phyloP scores from a whole-genome alignment of 2,113 vertebrate species.

The Trogon melanurus region DNA sequence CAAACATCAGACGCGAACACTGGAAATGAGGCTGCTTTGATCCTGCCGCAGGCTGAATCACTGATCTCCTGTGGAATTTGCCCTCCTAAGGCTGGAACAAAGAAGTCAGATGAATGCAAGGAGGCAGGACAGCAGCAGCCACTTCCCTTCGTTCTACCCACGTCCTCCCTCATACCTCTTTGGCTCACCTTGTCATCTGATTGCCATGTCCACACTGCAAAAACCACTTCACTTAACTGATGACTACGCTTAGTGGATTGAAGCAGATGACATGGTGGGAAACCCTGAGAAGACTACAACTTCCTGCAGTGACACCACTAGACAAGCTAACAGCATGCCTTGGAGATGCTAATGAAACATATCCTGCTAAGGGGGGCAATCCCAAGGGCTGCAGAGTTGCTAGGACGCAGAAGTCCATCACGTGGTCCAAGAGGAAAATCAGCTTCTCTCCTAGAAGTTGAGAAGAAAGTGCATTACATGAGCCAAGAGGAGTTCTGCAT shows the following conservation, averaged over 20 bases:
- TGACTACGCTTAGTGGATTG: not conserved
- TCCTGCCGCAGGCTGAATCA: not conserved
- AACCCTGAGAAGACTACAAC: not conserved
- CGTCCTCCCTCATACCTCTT: fast-evolving
- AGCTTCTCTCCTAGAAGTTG: not conserved
- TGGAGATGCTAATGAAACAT: slow-evolving; percentile 1
- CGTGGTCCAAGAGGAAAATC: not conserved
- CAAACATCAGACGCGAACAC: not conserved
- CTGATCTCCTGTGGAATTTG: slow-evolving; percentile 53
- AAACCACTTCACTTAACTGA: not conserved
- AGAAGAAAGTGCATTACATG: not conserved
- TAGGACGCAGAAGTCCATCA: not conserved
- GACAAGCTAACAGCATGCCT: not conserved
- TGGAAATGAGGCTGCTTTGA: slow-evolving; percentile 42
- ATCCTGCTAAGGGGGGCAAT: not conserved
- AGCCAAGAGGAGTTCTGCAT: not conserved
- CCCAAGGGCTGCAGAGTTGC: not conserved
- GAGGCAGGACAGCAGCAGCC: not conserved
- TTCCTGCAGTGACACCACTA: not conserved
- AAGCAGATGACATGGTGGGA: not conserved
- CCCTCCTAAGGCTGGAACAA: slow-evolving; percentile 49
- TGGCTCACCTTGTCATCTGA: not conserved
- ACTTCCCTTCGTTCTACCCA: not conserved
- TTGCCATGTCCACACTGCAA: not conserved
- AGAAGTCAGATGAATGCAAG: not conserved